These are phyloP conservation scores for Metopia argyrocephala DNA, from an alignment of 2,888 invertebrate species.

Conservation along the genomic window DNA sequence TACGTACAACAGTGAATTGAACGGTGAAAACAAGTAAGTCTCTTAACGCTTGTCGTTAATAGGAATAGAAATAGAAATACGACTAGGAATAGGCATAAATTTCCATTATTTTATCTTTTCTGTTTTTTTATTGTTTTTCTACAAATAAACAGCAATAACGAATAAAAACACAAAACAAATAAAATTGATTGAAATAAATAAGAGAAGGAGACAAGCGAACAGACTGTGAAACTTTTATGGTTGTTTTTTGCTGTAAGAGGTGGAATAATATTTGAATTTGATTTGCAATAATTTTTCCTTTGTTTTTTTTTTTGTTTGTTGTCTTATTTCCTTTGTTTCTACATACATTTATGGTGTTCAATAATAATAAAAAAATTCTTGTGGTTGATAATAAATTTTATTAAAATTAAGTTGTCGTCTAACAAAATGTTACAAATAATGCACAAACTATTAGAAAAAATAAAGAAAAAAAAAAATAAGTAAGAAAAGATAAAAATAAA, in stretches of 20 bases:
- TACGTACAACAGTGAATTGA: background rate
- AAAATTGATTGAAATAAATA: slow-evolving; percentile 46
- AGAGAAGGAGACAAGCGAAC: background rate
- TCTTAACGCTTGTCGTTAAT: background rate
- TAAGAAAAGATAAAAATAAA: background rate
- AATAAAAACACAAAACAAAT: slow-evolving; percentile 31
- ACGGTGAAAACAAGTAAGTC: background rate
- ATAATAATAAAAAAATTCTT: slow-evolving; percentile 33
- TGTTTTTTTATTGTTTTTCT: slow-evolving; percentile 8
- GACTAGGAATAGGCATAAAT: slow-evolving; percentile 19
- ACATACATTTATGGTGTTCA: background rate
- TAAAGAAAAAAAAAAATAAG: background rate
- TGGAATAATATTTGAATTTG: slow-evolving; percentile 38
- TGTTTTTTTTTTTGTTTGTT: background rate
- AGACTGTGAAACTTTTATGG: background rate
- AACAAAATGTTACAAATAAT: slow-evolving; percentile 31
- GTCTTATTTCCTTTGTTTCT: background rate
- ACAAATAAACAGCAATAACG: too few relatives aligned
- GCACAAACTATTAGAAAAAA: background rate
- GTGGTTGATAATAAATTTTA: slow-evolving; percentile 52
- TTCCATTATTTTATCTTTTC: slow-evolving; percentile 30
- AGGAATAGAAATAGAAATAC: too few relatives aligned
- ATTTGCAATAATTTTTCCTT: background rate
- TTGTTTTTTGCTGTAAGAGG: slow-evolving; percentile 22
- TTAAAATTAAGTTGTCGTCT: slow-evolving; percentile 61